Evolutionary conservation across 2,888 invertebrate species (phyloP), one percentile per base, ranked within the genome.

Genomic region (Rhingia campestris): DNA sequence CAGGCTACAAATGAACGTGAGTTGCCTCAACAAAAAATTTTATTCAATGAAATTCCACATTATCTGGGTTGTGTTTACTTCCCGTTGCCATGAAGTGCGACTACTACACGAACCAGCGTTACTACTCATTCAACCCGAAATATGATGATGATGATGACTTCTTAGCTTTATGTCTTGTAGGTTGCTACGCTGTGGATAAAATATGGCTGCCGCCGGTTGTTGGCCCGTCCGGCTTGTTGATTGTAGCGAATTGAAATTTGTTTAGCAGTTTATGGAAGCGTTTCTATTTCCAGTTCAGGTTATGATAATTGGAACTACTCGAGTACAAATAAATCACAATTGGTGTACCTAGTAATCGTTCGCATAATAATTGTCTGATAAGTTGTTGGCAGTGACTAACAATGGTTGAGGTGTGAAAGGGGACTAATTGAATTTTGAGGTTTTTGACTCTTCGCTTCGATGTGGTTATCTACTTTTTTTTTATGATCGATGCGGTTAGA

Each of bases 31-130:
- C 74, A 80, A 75, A 49, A 22, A 70, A 54, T 80, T 84, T 80
- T 80, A 75, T 84, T 84, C 80, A 84, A 84, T 84, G 84, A 84
- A 80, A 84, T 80, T 80, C 80, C 84, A 74, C 84, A 72, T 64
- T 84, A 80, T 70, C 80, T 84, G 80, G 80, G 79, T 84, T 84
- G 79, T 84, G 84, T 80, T 84, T 84, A 84, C 84, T 80, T 74
- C 69, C 84, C 80, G 84, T 30, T 41, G 49, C 70, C 58, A 72
- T 41, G 37, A 81, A 72, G 66, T 77, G 66, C 66, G 66, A 54
- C 66, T 80, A 49, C 64, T 59, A 6, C 49, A 67, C 43, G 7
- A 22, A 54, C 14, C 33, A 5, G n/a, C 1, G 32, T 30, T 30
- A 9, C 6, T 35, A 6, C 59, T 67, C 49, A 73, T 47, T 67